Conservation (phyloP, 2,113 vertebrate genomes). For the Cyprinus carpio region DNA sequence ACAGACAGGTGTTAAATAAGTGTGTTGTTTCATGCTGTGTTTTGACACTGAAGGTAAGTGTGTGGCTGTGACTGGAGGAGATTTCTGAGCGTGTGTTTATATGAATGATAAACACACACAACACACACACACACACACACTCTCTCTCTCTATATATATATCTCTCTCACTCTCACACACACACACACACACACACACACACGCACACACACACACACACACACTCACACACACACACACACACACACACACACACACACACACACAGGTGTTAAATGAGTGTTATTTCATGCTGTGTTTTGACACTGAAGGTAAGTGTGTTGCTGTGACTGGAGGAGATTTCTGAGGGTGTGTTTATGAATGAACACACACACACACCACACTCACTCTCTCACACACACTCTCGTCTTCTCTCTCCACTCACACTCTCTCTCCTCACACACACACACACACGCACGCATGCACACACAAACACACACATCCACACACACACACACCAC, state of each 20-base stretch:
- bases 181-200: neutral
- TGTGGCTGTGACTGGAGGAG: constrained; percentile 58
- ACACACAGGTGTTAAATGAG: neutral
- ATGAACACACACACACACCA: neutral
- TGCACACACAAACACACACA: neutral
- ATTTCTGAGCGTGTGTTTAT: constrained; percentile 41
- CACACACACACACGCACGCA: neutral
- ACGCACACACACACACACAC: neutral
- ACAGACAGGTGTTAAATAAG: neutral
- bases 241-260: constrained; percentile 47
- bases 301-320: constrained; percentile 68
- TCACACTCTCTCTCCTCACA: no score
- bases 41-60: constrained; percentile 68
- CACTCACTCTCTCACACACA: neutral
- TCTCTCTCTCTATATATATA: no score
- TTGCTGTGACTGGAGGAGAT: constrained; percentile 60
- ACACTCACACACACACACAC: neutral
- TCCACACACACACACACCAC: neutral
- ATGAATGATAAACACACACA: neutral
- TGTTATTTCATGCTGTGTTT: constrained; percentile 52
- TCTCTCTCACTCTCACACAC: neutral
- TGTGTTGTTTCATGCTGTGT: constrained; percentile 50
- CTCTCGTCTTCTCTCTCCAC: no score
- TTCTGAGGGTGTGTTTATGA: constrained; percentile 25
- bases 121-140: neutral